These are phyloP conservation scores for Campoletis raptor DNA, from an alignment of 2,888 invertebrate species.

Conservation along the genomic window DNA sequence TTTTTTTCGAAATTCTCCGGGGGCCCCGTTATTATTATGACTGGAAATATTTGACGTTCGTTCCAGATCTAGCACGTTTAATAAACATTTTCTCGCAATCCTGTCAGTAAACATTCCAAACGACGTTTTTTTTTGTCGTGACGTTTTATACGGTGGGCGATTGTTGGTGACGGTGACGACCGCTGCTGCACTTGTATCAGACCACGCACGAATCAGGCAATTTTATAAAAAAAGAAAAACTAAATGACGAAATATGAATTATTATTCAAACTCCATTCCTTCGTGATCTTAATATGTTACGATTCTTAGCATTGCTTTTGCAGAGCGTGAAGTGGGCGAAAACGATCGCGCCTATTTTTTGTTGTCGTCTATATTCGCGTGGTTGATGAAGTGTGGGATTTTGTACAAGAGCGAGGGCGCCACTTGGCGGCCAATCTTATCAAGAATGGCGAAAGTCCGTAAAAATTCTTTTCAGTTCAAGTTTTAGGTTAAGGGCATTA, in stretches of 20 bases:
- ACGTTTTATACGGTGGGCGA: neutral
- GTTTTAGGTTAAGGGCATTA: constrained; percentile 8
- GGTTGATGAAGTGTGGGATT: constrained; percentile 8
- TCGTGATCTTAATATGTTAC: constrained; percentile 7
- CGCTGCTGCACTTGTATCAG: constrained; percentile 6
- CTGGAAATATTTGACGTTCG: neutral
- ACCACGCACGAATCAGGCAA: neutral
- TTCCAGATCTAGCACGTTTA: neutral
- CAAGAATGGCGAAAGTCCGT: neutral
- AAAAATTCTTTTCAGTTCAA: neutral
- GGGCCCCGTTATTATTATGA: neutral
- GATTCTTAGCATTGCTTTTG: constrained; percentile 6
- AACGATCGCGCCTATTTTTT: constrained; percentile 8
- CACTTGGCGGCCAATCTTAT: constrained; percentile 4
- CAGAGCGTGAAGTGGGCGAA: constrained; percentile 11
- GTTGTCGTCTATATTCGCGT: neutral
- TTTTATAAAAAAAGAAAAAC: neutral
- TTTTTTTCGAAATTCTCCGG: neutral
- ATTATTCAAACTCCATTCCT: constrained; percentile 14
- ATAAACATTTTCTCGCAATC: neutral
- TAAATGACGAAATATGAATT: neutral
- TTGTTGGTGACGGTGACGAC: neutral
- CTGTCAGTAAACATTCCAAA: constrained; percentile 6
- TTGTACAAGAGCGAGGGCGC: neutral
- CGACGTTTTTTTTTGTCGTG: neutral